Evolutionary conservation across 2,797 vertebrate species (phyloP), one percentile per base, ranked within the genome.

Genomic region (Rhynchotus rufescens): DNA sequence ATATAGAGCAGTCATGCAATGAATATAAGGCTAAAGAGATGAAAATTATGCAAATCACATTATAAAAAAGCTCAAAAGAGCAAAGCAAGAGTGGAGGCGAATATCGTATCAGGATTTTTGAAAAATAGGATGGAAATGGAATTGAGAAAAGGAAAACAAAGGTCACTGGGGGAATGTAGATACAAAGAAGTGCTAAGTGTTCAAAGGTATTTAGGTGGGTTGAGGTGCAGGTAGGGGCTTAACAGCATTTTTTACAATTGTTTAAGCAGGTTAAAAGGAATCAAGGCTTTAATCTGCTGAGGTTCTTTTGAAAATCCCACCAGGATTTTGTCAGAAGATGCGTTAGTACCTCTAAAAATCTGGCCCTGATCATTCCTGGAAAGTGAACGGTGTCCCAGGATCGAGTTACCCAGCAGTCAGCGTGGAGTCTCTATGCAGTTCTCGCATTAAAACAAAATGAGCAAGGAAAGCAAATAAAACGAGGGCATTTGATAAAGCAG

Each of bases 371-470:
- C 72, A 80, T 51, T 85, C 84, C 61, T 86, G 69, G 71, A 89
- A 92, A 76, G 71, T 16, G 36, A 93, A 84, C 85, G 85, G 88
- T 84, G 86, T 87, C 85, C 80, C 51, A 74, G 74, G 87, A 51
- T 61, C 89, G 74, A 49, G 47, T 60, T 95, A 67, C 64, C 52
- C 83, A 21, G 3, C 45, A 92, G 51, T 83, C 79, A 80, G 44
- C 60, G 40, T 81, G 49, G 85, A 89, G 64, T 76, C 21, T 79
- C 34, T 44, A 28, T 65, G 36, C 36, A 69, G 84, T 85, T 85
- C 83, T 67, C 84, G 83, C 89, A 95, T 89, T 87, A 89, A 92
- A 95, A 92, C 57, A 78, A 92, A 90, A 85, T 0, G 4, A 90
- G 49, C 13, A 77, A 67, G 28, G 25, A 93, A 89, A 94, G 71